A percentile compares a stretch with the other conserved stretches of the same genome.
phyloP scores from a whole-genome alignment of 53 echinoderm and acorn worm genomes.

The Paracentrotus lividus region DNA sequence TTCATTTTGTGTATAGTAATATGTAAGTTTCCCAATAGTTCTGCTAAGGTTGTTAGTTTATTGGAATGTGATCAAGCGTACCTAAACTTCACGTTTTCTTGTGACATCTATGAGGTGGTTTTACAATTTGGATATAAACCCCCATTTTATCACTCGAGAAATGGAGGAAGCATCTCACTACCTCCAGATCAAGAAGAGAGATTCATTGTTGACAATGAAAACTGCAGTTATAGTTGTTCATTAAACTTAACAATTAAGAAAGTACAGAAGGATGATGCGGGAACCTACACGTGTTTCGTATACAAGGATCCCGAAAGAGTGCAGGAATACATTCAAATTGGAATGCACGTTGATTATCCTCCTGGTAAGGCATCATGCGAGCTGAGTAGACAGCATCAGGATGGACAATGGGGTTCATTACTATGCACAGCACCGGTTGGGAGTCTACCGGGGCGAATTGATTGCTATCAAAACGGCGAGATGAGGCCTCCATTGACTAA shows the following conservation, averaged over 20 bases:
- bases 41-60: neutral
- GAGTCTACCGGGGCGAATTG: neutral
- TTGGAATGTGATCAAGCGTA: neutral
- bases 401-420: neutral
- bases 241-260: constrained; percentile 24
- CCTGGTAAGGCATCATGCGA: constrained; percentile 33
- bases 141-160: neutral
- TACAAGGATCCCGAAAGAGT: neutral
- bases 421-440: constrained; percentile 1
- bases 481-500: neutral
- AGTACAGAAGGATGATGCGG: neutral
- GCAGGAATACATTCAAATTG: neutral
- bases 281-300: neutral
- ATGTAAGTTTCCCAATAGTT: too few species aligned
- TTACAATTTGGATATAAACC: neutral
- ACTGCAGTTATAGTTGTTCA: neutral
- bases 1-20: too few species aligned
- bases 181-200: neutral
- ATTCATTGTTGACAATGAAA: neutral
- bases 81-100: neutral
- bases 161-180: neutral
- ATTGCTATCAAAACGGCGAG: constrained; percentile 26
- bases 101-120: neutral
- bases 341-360: neutral
- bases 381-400: neutral